phyloP scores from a whole-genome alignment of 2,113 vertebrate genomes.

The Nyctibius bracteatus region DNA sequence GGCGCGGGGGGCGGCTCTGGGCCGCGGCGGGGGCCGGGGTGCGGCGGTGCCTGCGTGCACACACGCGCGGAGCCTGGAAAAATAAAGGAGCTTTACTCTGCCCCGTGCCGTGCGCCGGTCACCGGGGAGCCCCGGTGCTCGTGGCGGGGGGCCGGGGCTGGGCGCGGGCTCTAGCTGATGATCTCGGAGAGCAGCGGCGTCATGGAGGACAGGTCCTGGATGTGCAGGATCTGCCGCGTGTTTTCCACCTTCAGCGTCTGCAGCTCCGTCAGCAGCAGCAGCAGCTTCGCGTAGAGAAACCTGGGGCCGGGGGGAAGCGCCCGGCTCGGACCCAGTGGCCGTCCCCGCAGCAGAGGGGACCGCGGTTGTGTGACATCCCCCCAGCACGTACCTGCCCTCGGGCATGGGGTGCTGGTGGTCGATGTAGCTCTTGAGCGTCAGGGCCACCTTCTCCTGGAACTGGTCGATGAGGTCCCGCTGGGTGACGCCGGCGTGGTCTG shows the following conservation, averaged over 20 bases:
- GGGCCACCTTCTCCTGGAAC: slow-evolving; percentile 62
- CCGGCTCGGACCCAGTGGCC: accelerated
- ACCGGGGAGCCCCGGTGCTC: accelerated
- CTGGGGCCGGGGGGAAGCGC: background rate
- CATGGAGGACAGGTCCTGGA: slow-evolving; percentile 60
- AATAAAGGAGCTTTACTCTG: slow-evolving; percentile 55
- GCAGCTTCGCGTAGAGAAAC: slow-evolving; percentile 71
- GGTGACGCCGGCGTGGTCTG: slow-evolving; percentile 44
- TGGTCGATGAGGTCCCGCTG: slow-evolving; percentile 17
- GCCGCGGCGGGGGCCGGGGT: accelerated
- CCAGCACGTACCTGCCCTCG: background rate
- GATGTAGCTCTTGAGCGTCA: slow-evolving; percentile 68
- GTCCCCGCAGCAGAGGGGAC: accelerated
- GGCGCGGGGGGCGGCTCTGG: background rate
- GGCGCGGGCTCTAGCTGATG: slow-evolving; percentile 30
- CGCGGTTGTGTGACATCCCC: accelerated
- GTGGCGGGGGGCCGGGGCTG: accelerated
- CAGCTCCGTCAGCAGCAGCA: slow-evolving; percentile 69
- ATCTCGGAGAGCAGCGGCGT: slow-evolving; percentile 72
- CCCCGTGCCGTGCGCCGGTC: background rate
- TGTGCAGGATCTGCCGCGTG: slow-evolving; percentile 63
- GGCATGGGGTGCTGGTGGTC: slow-evolving; percentile 24
- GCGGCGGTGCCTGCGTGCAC: background rate
- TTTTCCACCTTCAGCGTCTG: slow-evolving; percentile 61
- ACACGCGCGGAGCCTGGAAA: background rate